A percentile compares a stretch with the other conserved stretches of the same genome.
Evolutionary conservation across 2,113 vertebrate genomes (phyloP).

Genomic region (Sciurus niger): DNA sequence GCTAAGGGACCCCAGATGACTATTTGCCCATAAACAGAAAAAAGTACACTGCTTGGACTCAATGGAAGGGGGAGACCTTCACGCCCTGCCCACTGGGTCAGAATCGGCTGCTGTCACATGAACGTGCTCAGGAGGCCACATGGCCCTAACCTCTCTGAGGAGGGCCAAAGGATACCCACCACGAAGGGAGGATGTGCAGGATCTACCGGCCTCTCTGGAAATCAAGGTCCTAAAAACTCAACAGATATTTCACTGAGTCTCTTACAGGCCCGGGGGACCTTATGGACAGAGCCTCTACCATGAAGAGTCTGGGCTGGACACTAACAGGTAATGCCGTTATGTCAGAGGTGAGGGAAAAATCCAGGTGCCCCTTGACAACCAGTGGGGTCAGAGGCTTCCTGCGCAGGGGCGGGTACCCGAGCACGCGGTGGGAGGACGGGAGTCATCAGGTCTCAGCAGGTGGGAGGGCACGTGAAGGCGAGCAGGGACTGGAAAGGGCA

Average conservation of each 20-base stretch:
- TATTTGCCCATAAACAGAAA: conserved; percentile 66
- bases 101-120: background rate
- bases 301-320: background rate
- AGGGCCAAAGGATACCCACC: background rate
- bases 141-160: background rate
- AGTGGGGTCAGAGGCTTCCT: background rate
- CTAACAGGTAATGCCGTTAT: background rate
- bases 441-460: background rate
- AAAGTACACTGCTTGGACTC: conserved; percentile 51
- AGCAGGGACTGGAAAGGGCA: background rate
- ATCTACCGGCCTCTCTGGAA: background rate
- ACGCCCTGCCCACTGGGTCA: background rate
- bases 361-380: background rate
- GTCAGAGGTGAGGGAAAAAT: background rate
- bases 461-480: background rate
- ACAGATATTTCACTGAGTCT: background rate
- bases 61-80: conserved; percentile 47
- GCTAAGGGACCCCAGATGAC: conserved; percentile 75
- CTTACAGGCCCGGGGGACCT: background rate
- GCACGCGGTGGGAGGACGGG: background rate
- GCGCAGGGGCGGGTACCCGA: background rate
- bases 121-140: background rate
- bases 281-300: background rate
- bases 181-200: background rate
- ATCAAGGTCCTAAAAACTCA: background rate